Base-by-base conservation (phyloP, 2,888 invertebrate genomes). In the Lordiphosa fenestrarum region DNA sequence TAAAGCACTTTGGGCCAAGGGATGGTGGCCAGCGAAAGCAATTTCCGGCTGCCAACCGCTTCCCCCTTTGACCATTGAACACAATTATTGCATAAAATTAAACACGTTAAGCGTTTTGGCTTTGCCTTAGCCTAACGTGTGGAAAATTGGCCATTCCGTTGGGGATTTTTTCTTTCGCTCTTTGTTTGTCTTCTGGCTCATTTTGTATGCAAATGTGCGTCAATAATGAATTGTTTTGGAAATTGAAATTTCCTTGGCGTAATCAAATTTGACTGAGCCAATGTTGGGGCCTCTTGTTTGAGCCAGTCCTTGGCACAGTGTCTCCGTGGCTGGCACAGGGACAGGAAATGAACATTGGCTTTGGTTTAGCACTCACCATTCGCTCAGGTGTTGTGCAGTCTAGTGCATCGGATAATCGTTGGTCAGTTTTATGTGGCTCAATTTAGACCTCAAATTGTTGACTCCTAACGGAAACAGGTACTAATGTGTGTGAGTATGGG, bases 81-180 rank as follows among this genome's bases (percentile, higher is more conserved):
- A 38, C 39, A 23, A 63, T 52, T 58, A 30, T 30, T 30, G 25
- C 7, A 30, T 30, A 55, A 66, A 69, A 70, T 69, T 66, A 70
- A 69, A 69, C 55, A 63, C 70, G 66, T 69, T 67, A 67, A 71
- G 67, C 63, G 71, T 63, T 69, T 69, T 66, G 57, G 39, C 21
- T 47, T 46, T 54, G 48, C 53, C 46, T 51, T 51, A 62, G 66
- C 59, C 66, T 76, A 74, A 73, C 70, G 76, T 74, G 76, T 76
- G 74, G 74, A 76, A 76, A 76, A 76, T 76, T 76, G 73, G 64
- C 65, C 66, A 76, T 72, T 76, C 74, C 76, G 74, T 21, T 62
- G 55, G 47, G 56, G 47, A 6, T 46, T 60, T 64, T 61, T 30
- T 23, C 6, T 23, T 23, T 23, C 4, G 5, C 6, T 23, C 7